Evolutionary conservation across 2,797 vertebrate species (phyloP), one percentile per base, ranked within the genome.

Genomic region (Pseudochaenichthys georgianus): DNA sequence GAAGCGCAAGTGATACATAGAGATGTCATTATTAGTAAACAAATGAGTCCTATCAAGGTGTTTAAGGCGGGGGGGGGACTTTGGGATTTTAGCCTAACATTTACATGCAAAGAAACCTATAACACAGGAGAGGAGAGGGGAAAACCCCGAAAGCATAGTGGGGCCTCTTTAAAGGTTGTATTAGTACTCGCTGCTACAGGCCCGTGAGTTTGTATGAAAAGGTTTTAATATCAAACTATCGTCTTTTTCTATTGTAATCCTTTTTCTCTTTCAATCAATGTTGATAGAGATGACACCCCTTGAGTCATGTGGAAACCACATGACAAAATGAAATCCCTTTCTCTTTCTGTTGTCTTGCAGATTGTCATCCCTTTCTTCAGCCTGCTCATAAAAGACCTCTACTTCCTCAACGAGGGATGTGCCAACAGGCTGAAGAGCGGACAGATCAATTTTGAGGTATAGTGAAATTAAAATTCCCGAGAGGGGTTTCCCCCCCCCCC

Each of bases 281-380:
- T 45, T 67, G 38, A n/a, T 17, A 61, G 13, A 47, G 42, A 1
- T 9, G 13, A 0, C 41, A 67, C 70, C 77, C 70, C 60, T 60
- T 5, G 43, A 62, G 13, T 77, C 19, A 10, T 6, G 1, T 34
- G 63, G 62, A 70, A 63, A 74, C 19, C 54, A 21, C 21, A 21
- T 21, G 21, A 2, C 28, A 19, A 77, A 57, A 41, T 61, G 2
- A 55, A 82, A 57, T 62, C 63, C 21, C 12, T 57, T 59, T 68
- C 48, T 64, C 62, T 79, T 50, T 69, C 58, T 54, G 10, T 70
- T 81, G 62, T 88, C 84, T 63, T 88, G 65, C 92, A 99, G 98
- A 99, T 99, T 0, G 97, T 99, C 80, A 96, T 99, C 83, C 98
- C 98, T 2, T 99, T 99, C 96, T 99, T 99, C 96, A 99, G 98